phyloP scores from a whole-genome alignment of 2,888 invertebrate species.

The Tanaodytes sp. region DNA sequence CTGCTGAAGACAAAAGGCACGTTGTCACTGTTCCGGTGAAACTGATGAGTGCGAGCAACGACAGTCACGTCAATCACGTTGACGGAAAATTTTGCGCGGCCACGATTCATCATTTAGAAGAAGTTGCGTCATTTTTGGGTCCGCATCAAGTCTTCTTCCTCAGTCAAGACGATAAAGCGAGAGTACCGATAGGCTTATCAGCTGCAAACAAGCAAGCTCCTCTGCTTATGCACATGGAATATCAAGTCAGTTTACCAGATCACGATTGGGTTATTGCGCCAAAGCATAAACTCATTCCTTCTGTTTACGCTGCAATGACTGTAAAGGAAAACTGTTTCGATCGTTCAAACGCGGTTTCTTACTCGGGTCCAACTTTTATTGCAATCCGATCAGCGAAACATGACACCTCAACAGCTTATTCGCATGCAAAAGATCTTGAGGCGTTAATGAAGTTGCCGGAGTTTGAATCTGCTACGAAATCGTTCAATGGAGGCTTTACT shows the following conservation, averaged over 20 bases:
- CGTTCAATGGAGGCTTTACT: neutral
- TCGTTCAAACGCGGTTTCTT: conserved; percentile 63
- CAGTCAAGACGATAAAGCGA: conserved; percentile 66
- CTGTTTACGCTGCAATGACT: conserved; percentile 62
- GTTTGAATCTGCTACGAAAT: conserved; percentile 46
- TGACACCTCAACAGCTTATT: conserved; percentile 57
- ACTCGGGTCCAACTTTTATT: conserved; percentile 70
- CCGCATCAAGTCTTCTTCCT: conserved; percentile 55
- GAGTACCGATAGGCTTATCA: conserved; percentile 68
- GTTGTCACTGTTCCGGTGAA: conserved; percentile 63
- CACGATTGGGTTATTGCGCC: conserved; percentile 64
- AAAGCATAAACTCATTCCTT: conserved; percentile 64
- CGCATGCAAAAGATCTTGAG: conserved; percentile 54
- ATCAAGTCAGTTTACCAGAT: conserved; percentile 60
- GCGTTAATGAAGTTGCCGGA: conserved; percentile 39
- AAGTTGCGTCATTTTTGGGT: conserved; percentile 59
- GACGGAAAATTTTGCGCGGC: conserved; percentile 60
- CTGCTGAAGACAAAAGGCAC: conserved; percentile 60
- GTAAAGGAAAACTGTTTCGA: conserved; percentile 58
- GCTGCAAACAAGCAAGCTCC: conserved; percentile 69
- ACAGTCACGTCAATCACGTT: conserved; percentile 55
- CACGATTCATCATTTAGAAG: conserved; percentile 56
- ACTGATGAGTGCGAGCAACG: conserved; percentile 38
- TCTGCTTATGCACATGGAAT: conserved; percentile 62
- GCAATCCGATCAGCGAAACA: conserved; percentile 64